Evolutionary conservation across 2,888 invertebrate species (phyloP).

Genomic region (Resseliella maxima): DNA sequence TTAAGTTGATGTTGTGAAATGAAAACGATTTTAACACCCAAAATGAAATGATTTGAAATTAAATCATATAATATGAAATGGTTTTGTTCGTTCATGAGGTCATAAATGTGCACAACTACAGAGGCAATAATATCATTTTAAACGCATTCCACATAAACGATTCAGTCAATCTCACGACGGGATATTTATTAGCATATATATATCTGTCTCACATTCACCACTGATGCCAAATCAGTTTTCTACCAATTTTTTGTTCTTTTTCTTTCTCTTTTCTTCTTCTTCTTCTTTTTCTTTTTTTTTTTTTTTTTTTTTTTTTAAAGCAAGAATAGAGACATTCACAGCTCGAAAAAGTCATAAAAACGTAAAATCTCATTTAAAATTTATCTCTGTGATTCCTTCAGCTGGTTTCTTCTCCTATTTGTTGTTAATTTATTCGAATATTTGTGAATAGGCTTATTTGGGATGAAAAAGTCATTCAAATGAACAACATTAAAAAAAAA

Average conservation of each 20-base stretch:
- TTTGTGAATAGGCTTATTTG: background rate
- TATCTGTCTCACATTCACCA: background rate
- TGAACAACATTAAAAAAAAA: slow-evolving; percentile 5
- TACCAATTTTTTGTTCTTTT: no score
- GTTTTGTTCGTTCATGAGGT: background rate
- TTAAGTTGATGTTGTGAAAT: background rate
- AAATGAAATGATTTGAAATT: background rate
- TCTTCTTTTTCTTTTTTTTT: background rate
- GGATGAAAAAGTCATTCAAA: background rate
- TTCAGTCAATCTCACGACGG: slow-evolving; percentile 32
- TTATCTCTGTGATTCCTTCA: background rate
- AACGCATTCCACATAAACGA: slow-evolving; percentile 1
- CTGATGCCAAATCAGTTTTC: no score
- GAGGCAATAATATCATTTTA: background rate
- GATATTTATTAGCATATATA: slow-evolving; percentile 28
- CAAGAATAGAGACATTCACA: slow-evolving; percentile 1
- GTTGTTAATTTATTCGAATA: background rate
- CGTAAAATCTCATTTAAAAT: background rate
- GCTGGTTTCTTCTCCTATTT: background rate
- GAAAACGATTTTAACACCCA: slow-evolving; percentile 14
- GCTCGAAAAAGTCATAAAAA: background rate
- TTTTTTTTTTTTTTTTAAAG: background rate
- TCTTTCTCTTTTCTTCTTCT: no score
- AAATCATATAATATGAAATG: background rate
- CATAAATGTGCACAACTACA: background rate